Conservation (phyloP, 1,140 invertebrate species). For the Periplaneta americana region DNA sequence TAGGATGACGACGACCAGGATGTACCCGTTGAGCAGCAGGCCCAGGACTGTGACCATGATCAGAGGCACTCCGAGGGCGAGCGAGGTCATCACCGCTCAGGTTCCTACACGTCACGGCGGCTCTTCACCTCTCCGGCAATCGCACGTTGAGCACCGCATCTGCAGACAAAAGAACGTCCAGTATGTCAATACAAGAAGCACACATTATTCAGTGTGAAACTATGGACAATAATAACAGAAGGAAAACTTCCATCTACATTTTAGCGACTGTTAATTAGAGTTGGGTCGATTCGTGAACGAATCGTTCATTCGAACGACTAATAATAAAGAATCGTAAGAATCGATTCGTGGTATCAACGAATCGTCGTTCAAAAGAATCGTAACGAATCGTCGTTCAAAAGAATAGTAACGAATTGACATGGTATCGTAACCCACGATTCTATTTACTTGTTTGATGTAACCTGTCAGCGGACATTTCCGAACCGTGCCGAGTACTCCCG, state of each 20-base stretch:
- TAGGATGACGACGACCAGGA: conserved; percentile 32
- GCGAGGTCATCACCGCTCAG: conserved; percentile 26
- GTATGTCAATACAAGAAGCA: neutral
- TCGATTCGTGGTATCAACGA: no score
- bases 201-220: neutral
- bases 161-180: neutral
- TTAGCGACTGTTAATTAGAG: no score
- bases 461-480: no score
- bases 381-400: no score
- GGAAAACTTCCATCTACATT: no score
- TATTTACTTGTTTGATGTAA: no score
- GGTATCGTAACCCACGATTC: no score
- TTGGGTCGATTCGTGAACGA: no score
- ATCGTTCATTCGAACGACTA: neutral
- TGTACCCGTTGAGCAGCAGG: conserved; percentile 33
- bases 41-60: conserved; percentile 31
- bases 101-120: neutral
- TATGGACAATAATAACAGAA: neutral
- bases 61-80: conserved; percentile 32
- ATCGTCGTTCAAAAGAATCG: no score
- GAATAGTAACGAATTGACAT: no score
- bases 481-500: no score
- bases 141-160: neutral
- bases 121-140: neutral
- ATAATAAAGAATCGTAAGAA: no score